These are phyloP conservation scores for Fragum sueziense DNA, from an alignment of 2,888 invertebrate genomes.

Conservation along the genomic window DNA sequence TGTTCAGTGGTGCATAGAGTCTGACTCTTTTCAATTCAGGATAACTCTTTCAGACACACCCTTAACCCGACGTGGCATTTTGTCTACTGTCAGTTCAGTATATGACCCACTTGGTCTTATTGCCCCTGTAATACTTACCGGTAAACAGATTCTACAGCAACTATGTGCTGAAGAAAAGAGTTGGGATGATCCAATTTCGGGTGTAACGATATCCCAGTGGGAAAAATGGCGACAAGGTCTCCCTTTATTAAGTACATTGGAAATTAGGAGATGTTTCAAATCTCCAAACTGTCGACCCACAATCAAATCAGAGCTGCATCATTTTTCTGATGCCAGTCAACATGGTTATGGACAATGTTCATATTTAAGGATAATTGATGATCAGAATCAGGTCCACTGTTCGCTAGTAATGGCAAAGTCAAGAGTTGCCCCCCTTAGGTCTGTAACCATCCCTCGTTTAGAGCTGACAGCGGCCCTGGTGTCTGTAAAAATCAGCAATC, in stretches of 20 bases:
- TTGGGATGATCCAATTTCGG: constrained; percentile 58
- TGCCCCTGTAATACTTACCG: constrained; percentile 51
- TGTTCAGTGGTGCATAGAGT: constrained; percentile 48
- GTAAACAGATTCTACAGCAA: constrained; percentile 56
- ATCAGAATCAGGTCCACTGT: constrained; percentile 4
- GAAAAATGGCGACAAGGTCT: constrained; percentile 26
- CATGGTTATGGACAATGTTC: constrained; percentile 47
- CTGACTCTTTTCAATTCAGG: constrained; percentile 48
- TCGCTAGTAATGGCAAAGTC: constrained; percentile 21
- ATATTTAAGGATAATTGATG: constrained; percentile 26
- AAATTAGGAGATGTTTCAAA: constrained; percentile 43
- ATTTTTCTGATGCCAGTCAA: constrained; percentile 51
- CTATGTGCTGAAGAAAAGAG: constrained; percentile 35
- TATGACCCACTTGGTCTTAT: constrained; percentile 59
- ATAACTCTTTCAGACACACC: constrained; percentile 40
- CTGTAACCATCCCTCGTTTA: constrained; percentile 55
- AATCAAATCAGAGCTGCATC: constrained; percentile 36
- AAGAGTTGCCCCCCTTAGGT: constrained; percentile 36
- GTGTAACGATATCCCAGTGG: constrained; percentile 34
- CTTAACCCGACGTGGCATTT: constrained; percentile 30
- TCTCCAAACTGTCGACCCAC: constrained; percentile 9
- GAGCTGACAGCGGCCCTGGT: constrained; percentile 58
- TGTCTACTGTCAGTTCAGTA: constrained; percentile 49
- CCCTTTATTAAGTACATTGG: neutral
- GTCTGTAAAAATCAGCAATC: neutral